Conservation (phyloP, 1,140 invertebrate genomes). For the Scylla paramamosain region DNA sequence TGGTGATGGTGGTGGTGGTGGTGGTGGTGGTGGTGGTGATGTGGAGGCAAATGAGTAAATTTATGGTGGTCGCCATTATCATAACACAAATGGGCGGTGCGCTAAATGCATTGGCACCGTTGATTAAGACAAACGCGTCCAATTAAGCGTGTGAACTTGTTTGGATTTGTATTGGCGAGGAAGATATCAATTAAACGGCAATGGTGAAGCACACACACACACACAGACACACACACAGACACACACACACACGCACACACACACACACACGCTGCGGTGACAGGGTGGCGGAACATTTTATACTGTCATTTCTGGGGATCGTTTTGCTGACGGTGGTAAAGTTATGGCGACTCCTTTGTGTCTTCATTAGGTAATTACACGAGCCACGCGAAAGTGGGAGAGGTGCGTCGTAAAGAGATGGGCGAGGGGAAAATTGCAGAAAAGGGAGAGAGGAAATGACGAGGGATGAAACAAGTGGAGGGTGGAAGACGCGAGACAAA, state of each 20-base stretch:
- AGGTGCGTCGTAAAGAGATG: conserved; percentile 34
- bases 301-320: neutral
- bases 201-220: neutral
- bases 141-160: conserved; percentile 23
- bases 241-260: neutral
- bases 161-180: conserved; percentile 13
- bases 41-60: conserved; percentile 45
- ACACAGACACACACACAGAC: neutral
- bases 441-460: conserved; percentile 31
- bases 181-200: conserved; percentile 24
- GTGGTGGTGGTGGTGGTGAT: conserved; percentile 8
- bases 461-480: conserved; percentile 33
- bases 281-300: conserved; percentile 19
- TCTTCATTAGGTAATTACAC: conserved; percentile 36
- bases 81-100: conserved; percentile 20
- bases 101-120: conserved; percentile 11
- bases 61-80: conserved; percentile 21
- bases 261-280: neutral
- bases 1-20: neutral
- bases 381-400: conserved; percentile 13
- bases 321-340: conserved; percentile 2
- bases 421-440: conserved; percentile 22
- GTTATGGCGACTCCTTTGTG: neutral
- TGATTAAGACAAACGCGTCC: conserved; percentile 3
- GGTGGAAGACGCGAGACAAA: conserved; percentile 53